These are phyloP conservation scores for Anagrus nilaparvatae DNA, from an alignment of 1,140 invertebrate species.

Conservation along the genomic window DNA sequence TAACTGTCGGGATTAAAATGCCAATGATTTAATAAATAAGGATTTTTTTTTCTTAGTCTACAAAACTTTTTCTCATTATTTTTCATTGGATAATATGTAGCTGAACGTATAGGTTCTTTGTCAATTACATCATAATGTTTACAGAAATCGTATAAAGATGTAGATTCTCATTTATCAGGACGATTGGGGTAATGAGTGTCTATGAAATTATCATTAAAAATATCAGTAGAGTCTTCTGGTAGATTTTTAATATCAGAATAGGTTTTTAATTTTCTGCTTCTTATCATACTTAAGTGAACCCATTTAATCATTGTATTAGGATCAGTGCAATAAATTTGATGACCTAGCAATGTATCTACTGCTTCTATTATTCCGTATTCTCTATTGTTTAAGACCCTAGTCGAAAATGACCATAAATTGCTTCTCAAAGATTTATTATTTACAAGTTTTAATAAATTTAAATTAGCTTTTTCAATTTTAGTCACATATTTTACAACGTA, in stretches of 20 bases:
- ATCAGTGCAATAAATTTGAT: constrained; percentile 28
- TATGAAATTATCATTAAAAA: constrained; percentile 22
- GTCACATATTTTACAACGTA: constrained; percentile 19
- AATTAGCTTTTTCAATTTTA: constrained; percentile 12
- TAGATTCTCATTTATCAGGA: constrained; percentile 13
- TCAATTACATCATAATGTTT: constrained; percentile 17
- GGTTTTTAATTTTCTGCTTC: constrained; percentile 24
- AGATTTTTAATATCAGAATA: constrained; percentile 21
- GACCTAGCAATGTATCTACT: constrained; percentile 26
- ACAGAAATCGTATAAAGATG: constrained; percentile 19
- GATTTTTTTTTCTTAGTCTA: constrained; percentile 15
- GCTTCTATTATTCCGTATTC: constrained; percentile 30
- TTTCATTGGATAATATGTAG: constrained; percentile 8
- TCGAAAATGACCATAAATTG: constrained; percentile 19
- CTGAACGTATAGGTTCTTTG: constrained; percentile 9
- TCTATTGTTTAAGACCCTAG: constrained; percentile 22
- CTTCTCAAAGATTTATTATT: constrained; percentile 15
- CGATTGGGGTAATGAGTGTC: constrained; percentile 23
- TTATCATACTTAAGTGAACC: constrained; percentile 27
- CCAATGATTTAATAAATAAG: constrained; percentile 20
- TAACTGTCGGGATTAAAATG: constrained; percentile 16
- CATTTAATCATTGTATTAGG: constrained; percentile 27
- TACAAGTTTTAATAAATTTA: constrained; percentile 7
- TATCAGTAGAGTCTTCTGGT: constrained; percentile 18
- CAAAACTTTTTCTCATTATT: constrained; percentile 8